Conservation (phyloP, 2,113 vertebrate genomes). For the Burhinus oedicnemus region DNA sequence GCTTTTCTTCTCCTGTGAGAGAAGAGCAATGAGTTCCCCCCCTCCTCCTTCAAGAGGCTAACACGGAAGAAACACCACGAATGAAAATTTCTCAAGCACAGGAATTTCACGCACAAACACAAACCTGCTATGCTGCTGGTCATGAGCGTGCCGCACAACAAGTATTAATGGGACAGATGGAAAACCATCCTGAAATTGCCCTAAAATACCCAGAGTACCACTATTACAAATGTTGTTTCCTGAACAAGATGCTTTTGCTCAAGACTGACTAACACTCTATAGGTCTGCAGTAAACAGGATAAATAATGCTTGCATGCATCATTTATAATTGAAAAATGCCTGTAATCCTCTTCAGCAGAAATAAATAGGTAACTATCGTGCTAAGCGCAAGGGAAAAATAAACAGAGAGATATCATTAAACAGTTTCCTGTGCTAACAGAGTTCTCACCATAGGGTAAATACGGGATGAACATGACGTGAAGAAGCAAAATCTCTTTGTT, state of each 20-base stretch:
- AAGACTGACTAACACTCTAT: conserved; percentile 6
- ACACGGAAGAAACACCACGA: neutral
- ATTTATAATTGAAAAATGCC: conserved; percentile 58
- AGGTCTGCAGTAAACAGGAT: conserved; percentile 31
- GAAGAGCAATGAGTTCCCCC: neutral
- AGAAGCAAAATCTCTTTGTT: conserved; percentile 34
- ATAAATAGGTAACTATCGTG: conserved; percentile 35
- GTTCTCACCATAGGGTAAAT: conserved; percentile 35
- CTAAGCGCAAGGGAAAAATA: conserved; percentile 38
- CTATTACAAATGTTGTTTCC: conserved; percentile 24
- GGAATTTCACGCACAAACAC: neutral
- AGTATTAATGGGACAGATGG: conserved; percentile 9
- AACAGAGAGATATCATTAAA: conserved; percentile 34
- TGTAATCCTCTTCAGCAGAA: conserved; percentile 47
- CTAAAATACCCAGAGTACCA: neutral
- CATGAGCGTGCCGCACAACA: neutral
- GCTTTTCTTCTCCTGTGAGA: neutral
- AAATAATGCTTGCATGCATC: conserved; percentile 10
- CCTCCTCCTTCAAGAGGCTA: neutral
- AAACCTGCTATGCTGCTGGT: neutral
- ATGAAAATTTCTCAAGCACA: neutral
- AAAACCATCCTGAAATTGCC: conserved; percentile 36
- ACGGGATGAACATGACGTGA: neutral
- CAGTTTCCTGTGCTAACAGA: conserved; percentile 46
- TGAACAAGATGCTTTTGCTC: conserved; percentile 30